Base-by-base conservation (phyloP, 2,888 invertebrate genomes). In the Meiosimyza decipiens region DNA sequence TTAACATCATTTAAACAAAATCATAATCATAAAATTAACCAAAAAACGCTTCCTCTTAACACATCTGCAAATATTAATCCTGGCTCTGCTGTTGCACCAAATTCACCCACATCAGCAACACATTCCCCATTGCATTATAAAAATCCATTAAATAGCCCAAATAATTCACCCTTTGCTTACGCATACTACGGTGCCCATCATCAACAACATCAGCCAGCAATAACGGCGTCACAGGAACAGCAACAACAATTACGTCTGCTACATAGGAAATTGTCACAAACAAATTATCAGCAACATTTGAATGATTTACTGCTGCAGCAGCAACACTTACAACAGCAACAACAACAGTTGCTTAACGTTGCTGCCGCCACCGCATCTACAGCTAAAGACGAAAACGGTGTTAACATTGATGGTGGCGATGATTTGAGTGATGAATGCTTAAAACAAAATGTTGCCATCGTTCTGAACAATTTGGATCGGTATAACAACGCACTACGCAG, bases 371-470 rank as follows among this genome's bases (percentile, higher is more conserved):
- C 75, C 63, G 71, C 75, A 40, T 40, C 40, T 9, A 40, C 40
- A 6, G 62, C 60, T 18, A 28, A 69, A 51, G 69, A 69, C 59
- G 60, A 69, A 13, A 49, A 50, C 70, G 71, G 64, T 62, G 47
- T 22, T 54, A 64, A 66, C 57, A 71, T 74, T 22, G 74, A 64
- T 33, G 79, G 79, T 60, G 79, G 79, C 62, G 84, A 82, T 73
- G 86, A 87, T 83, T 78, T 87, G 82, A 87, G 85, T 80, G 87
- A 87, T 75, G 87, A 87, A 80, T 85, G 85, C 75, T 82, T 87
- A 64, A 87, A 87, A 75, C 86, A 85, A 77, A 87, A 87, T 85
- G 87, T 87, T 76, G 86, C 87, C 74, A 87, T 87, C 79, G 87
- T 87, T 71, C 77, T 87, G 71, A 87, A 82, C 79, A 87, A 87